Conservation (phyloP, 1,140 invertebrate genomes). For the Saxidomus purpurata region DNA sequence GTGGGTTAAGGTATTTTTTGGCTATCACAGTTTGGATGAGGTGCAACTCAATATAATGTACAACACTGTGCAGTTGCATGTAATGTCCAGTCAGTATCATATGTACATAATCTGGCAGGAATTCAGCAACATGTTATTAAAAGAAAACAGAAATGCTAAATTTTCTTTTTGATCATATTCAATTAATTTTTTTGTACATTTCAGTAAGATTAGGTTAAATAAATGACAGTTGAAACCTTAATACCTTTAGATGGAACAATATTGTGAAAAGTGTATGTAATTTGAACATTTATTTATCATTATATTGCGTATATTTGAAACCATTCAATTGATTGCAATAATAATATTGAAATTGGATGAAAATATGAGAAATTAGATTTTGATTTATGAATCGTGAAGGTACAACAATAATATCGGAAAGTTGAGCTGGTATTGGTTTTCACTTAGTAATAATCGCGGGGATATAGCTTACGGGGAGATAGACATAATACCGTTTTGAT, state of each 20-base stretch:
- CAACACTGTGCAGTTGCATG: too few relatives aligned
- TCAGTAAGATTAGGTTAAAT: neutral
- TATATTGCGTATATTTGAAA: neutral
- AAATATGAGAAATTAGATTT: neutral
- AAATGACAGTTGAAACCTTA: neutral
- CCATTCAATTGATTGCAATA: conserved; percentile 15
- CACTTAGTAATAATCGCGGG: conserved; percentile 1
- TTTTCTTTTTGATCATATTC: too few relatives aligned
- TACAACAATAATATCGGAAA: conserved; percentile 11
- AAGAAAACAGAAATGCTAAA: too few relatives aligned
- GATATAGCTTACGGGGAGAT: neutral
- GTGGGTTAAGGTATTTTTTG: too few relatives aligned
- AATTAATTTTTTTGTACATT: too few relatives aligned
- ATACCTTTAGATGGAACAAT: neutral
- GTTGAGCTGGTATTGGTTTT: neutral
- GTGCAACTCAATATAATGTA: too few relatives aligned
- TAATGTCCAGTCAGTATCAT: too few relatives aligned
- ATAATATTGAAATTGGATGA: conserved; percentile 3
- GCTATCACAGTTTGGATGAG: too few relatives aligned
- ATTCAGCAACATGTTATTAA: too few relatives aligned
- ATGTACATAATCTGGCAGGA: too few relatives aligned
- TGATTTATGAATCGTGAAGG: neutral
- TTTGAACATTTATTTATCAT: neutral
- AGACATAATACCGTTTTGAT: too few relatives aligned
- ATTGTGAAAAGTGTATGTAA: neutral